Evolutionary conservation across 2,113 vertebrate species (phyloP).

Genomic region (Corydoras sp.): DNA sequence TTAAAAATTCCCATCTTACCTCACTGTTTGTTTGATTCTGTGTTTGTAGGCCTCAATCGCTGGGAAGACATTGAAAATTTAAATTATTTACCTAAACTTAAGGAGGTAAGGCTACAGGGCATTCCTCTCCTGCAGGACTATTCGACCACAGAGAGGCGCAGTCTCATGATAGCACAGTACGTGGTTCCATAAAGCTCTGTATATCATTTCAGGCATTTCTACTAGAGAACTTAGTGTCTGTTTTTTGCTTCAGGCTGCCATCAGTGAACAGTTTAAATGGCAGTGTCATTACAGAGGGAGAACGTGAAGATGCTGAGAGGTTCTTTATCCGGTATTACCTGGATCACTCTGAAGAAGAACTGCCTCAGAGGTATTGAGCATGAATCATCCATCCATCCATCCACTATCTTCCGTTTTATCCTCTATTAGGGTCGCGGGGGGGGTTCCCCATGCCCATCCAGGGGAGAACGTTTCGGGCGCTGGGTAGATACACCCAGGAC

Average conservation of each 20-base stretch:
- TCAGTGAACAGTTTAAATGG: constrained; percentile 84
- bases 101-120: constrained; percentile 89
- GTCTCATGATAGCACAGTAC: constrained; percentile 84
- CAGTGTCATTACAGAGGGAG: constrained; percentile 80
- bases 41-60: constrained; percentile 75
- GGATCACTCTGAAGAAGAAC: constrained; percentile 81
- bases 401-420: too few species aligned
- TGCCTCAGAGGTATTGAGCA: constrained; percentile 75
- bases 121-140: constrained; percentile 91
- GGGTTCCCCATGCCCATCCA: too few species aligned
- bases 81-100: constrained; percentile 88
- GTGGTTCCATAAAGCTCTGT: constrained; percentile 28
- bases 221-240: not conserved
- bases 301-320: constrained; percentile 90
- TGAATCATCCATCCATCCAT: not conserved
- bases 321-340: constrained; percentile 94
- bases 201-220: constrained; percentile 5
- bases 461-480: too few species aligned
- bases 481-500: too few species aligned
- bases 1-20: too few species aligned
- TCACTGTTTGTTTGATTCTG: not conserved
- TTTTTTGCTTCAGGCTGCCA: constrained; percentile 72
- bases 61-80: constrained; percentile 97
- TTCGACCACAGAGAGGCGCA: constrained; percentile 86
- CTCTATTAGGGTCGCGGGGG: too few species aligned